Conservation (phyloP, 2,888 invertebrate species). For the Cecidostiba fungosa region DNA sequence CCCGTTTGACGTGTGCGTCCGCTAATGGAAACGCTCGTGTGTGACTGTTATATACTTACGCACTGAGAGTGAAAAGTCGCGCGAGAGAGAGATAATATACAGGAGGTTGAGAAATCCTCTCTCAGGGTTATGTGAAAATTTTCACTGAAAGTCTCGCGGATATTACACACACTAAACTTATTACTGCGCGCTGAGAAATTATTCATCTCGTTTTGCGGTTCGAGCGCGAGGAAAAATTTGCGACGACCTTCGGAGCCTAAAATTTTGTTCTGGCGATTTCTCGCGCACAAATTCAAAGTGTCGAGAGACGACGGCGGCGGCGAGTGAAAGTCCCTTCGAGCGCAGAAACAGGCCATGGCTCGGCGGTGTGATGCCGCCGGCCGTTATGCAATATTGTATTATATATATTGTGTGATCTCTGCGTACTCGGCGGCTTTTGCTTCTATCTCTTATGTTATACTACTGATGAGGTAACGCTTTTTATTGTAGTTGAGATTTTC, state of each 20-base stretch:
- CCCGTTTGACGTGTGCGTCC: conserved; percentile 2
- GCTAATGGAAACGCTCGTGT: conserved; percentile 13
- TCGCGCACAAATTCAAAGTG: neutral
- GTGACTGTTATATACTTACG: neutral
- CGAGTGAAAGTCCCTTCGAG: conserved; percentile 74
- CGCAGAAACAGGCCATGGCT: conserved; percentile 75
- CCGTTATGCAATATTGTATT: conserved; percentile 72
- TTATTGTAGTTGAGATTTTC: no score
- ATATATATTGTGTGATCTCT: neutral
- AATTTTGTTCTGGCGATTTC: neutral
- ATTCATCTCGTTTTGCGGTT: no score
- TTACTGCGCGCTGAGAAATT: neutral
- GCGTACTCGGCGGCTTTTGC: neutral
- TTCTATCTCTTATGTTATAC: no score
- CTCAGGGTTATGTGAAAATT: conserved; percentile 1
- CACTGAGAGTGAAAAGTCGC: neutral
- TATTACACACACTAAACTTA: neutral
- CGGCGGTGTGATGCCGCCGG: conserved; percentile 66
- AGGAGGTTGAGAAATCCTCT: neutral
- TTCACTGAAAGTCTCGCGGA: neutral
- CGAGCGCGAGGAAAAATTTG: neutral
- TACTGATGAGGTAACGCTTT: no score
- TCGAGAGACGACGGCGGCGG: neutral
- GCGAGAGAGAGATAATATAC: neutral
- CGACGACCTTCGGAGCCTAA: neutral